These are phyloP conservation scores for Tenthredo livida DNA, from an alignment of 2,888 invertebrate genomes.

Conservation along the genomic window DNA sequence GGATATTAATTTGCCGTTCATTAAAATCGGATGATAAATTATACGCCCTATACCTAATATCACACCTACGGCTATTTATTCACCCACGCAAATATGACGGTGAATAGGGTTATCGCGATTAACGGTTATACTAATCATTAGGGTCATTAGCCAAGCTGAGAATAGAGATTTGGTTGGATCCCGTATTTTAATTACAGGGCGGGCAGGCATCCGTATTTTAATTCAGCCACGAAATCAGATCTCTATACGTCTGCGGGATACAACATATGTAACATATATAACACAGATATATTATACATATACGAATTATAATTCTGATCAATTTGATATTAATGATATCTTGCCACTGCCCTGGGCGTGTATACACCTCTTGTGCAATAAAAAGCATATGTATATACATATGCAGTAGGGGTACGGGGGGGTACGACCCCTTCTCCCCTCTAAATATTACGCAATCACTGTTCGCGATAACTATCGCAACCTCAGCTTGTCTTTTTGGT, in stretches of 20 bases:
- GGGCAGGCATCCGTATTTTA: slow-evolving; percentile 49
- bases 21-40: slow-evolving; percentile 1
- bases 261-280: too few relatives aligned
- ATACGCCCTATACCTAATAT: neutral
- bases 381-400: neutral
- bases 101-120: slow-evolving; percentile 23
- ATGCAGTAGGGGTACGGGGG: slow-evolving; percentile 41
- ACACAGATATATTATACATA: slow-evolving; percentile 10
- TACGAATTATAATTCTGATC: slow-evolving; percentile 47
- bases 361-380: slow-evolving; percentile 39
- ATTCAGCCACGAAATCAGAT: slow-evolving; percentile 44
- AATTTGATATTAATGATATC: slow-evolving; percentile 53
- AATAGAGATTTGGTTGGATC: slow-evolving; percentile 4
- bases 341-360: slow-evolving; percentile 49
- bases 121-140: slow-evolving; percentile 19
- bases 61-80: neutral
- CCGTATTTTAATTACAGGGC: slow-evolving; percentile 60
- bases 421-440: neutral
- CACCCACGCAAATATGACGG: neutral
- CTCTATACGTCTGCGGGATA: slow-evolving; percentile 22
- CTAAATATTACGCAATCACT: slow-evolving; percentile 33
- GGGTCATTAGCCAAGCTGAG: slow-evolving; percentile 9
- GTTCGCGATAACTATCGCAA: slow-evolving; percentile 48
- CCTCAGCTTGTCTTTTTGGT: neutral
- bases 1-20: neutral